Base-by-base conservation (phyloP, 2,113 vertebrate species). In the Leptocoma aspasia region DNA sequence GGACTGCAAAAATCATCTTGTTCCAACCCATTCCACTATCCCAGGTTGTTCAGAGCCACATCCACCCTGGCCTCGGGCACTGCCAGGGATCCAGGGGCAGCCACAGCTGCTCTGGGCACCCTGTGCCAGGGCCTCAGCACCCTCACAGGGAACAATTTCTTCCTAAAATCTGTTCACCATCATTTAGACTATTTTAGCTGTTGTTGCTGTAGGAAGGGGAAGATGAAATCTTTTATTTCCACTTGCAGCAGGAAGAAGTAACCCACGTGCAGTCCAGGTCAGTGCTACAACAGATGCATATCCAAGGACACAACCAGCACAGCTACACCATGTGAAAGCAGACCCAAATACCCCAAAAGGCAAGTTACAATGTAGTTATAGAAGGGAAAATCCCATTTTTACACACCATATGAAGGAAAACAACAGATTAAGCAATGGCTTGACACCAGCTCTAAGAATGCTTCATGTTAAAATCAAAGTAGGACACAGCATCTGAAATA, bases 31-130 rank as follows among this genome's bases (percentile, higher is more conserved):
- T 15, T 47, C 21, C 63, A 41, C 26, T 10, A 1, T 0, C 2
- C 24, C 45, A 68, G n/a, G 7, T 1, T 39, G 24, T 45, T 68
- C 53, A 2, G 3, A 54, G 24, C 20, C 20, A 9, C 0, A 0
- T 53, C 30, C 17, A 76, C 0, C 30, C 63, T 9, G n/a, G 26
- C 41, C 31, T 54, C 19, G 33, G 37, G 33, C 39, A 44, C 5
- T 44, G 0, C 5, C 54, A 24, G 18, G 33, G 23, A 60, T n/a
- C 39, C 39, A 39, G 33, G 54, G 19, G 13, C 64, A 78, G 63
- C 54, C 72, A 69, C 22, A 61, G 72, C 45, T 33, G 0, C 72
- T 45, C 45, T 60, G 33, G 27, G 1, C 6, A 52, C 0, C 39
- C 45, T 52, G 7, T 44, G 37, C 33, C 45, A 69, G 37, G 31